These are phyloP conservation scores for Coilia nasus DNA, from an alignment of 2,797 vertebrate species.

Conservation along the genomic window DNA sequence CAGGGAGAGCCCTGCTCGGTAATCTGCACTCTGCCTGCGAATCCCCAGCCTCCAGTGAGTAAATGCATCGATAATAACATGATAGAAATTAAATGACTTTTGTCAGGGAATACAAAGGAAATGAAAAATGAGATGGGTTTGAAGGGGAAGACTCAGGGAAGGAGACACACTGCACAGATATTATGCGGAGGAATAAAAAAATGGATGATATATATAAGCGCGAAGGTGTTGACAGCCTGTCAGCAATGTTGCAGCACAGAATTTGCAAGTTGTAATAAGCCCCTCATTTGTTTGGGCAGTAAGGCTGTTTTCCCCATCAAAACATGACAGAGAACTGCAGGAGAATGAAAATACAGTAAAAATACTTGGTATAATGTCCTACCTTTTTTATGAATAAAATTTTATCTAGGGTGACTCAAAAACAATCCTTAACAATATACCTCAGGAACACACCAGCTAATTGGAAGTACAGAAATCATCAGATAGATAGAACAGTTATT, in stretches of 20 bases:
- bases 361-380: background rate
- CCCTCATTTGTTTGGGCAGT: background rate
- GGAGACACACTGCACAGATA: slow-evolving; percentile 4
- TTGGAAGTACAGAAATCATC: too few relatives aligned
- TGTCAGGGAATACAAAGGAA: slow-evolving; percentile 42
- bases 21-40: slow-evolving; percentile 30
- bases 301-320: background rate
- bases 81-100: slow-evolving; percentile 52
- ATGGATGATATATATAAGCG: slow-evolving; percentile 31
- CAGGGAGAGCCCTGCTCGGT: slow-evolving; percentile 29
- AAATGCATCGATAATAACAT: slow-evolving; percentile 46
- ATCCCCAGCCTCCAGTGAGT: slow-evolving; percentile 30
- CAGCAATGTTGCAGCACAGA: background rate
- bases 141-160: background rate
- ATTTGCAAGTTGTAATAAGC: slow-evolving; percentile 26
- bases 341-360: background rate
- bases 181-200: slow-evolving; percentile 23
- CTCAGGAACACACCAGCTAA: background rate
- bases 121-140: slow-evolving; percentile 34
- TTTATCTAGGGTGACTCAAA: background rate
- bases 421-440: background rate
- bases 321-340: background rate
- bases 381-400: background rate
- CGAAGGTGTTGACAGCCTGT: slow-evolving; percentile 31
- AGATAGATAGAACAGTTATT: too few relatives aligned